phyloP scores from a whole-genome alignment of 2,888 invertebrate genomes.

The Cheilosia vulpina region DNA sequence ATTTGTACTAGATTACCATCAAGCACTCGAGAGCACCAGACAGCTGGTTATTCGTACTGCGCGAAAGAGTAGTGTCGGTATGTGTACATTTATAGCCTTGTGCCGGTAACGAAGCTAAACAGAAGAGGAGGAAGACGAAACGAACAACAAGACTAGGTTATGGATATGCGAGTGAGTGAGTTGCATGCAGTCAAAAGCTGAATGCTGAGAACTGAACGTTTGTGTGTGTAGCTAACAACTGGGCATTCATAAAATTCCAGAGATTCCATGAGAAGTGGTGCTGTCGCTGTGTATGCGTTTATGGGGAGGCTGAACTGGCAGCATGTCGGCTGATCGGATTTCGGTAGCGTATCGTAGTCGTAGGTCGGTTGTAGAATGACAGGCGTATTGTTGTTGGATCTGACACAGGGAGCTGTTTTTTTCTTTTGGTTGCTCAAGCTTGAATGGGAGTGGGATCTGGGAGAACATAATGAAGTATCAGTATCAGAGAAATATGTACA shows the following conservation, averaged over 20 bases:
- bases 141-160: constrained; percentile 65
- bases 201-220: neutral
- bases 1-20: constrained; percentile 74
- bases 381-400: constrained; percentile 56
- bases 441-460: constrained; percentile 55
- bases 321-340: constrained; percentile 57
- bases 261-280: constrained; percentile 64
- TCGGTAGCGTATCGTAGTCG: constrained; percentile 74
- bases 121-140: constrained; percentile 47
- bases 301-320: constrained; percentile 42
- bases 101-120: constrained; percentile 17
- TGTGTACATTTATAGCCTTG: constrained; percentile 53
- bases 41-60: constrained; percentile 39
- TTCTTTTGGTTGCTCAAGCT: neutral
- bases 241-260: constrained; percentile 72
- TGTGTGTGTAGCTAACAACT: constrained; percentile 40
- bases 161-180: constrained; percentile 51
- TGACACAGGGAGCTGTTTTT: constrained; percentile 28
- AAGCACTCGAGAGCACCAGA: constrained; percentile 45
- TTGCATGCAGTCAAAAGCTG: constrained; percentile 26
- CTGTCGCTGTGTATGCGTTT: constrained; percentile 41
- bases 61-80: constrained; percentile 41
- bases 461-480: constrained; percentile 65
- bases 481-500: constrained; percentile 40
- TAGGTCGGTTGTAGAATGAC: constrained; percentile 72